A percentile compares a stretch with the other conserved stretches of the same genome.
Evolutionary conservation across 2,113 vertebrate species (phyloP).

Genomic region (Lontra canadensis): DNA sequence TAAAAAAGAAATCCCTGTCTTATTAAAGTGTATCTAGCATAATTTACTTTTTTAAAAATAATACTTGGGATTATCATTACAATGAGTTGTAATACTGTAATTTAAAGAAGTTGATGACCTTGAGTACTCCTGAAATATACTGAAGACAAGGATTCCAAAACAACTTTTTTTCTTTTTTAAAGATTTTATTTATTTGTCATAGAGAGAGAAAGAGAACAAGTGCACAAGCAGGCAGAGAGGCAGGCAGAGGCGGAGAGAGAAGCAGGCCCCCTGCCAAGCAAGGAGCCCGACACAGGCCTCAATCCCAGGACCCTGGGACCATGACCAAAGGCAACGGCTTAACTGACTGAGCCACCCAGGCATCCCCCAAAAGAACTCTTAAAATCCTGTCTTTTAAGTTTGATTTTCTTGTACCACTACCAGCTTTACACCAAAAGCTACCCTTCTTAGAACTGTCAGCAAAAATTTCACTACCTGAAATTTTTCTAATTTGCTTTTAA

Average conservation of each 20-base stretch:
- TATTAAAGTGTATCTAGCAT: neutral
- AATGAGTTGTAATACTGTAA: neutral
- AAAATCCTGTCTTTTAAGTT: neutral
- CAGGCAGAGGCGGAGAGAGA: too few species aligned
- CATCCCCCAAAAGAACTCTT: neutral
- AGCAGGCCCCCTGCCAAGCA: too few species aligned
- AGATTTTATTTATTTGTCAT: too few species aligned
- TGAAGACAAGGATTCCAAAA: neutral
- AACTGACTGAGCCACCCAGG: too few species aligned
- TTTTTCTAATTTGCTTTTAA: neutral
- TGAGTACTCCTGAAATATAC: neutral
- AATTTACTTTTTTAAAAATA: constrained; percentile 25
- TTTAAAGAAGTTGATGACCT: neutral
- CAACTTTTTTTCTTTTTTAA: neutral
- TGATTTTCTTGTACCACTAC: constrained; percentile 28
- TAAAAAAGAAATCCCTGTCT: neutral
- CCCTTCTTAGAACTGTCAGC: neutral
- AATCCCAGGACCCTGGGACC: too few species aligned
- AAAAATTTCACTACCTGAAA: neutral
- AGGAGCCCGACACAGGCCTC: too few species aligned
- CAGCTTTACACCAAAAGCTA: neutral
- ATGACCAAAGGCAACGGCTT: too few species aligned
- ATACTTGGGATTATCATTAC: neutral
- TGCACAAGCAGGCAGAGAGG: too few species aligned
- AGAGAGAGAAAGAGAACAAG: too few species aligned